These are phyloP conservation scores for Polydrusus cervinus DNA, from an alignment of 2,888 invertebrate species.

Conservation along the genomic window DNA sequence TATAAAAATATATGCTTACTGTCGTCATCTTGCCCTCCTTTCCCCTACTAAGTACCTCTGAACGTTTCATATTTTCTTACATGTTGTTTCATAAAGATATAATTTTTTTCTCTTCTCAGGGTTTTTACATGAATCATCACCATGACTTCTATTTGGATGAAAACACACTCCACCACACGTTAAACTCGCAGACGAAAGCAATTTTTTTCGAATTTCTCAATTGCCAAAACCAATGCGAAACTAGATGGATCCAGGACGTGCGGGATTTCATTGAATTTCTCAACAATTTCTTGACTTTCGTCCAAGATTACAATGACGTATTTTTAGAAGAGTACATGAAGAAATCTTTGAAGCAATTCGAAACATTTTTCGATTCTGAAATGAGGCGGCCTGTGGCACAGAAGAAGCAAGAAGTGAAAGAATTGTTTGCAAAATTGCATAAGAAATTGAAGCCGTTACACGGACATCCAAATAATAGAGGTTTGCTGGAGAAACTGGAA, in stretches of 20 bases:
- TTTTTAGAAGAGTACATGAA: slow-evolving; percentile 33
- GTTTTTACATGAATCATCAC: slow-evolving; percentile 62
- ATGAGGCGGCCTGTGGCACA: slow-evolving; percentile 37
- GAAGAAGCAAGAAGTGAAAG: slow-evolving; percentile 40
- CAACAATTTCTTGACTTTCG: slow-evolving; percentile 42
- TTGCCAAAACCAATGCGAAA: slow-evolving; percentile 63
- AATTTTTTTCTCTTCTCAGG: slow-evolving; percentile 54
- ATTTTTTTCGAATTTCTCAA: slow-evolving; percentile 60
- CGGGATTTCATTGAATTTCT: slow-evolving; percentile 53
- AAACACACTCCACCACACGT: slow-evolving; percentile 57
- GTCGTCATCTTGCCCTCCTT: no score
- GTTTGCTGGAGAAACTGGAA: slow-evolving; percentile 60
- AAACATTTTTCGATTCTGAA: slow-evolving; percentile 27
- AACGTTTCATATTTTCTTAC: no score
- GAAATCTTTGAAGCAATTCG: slow-evolving; percentile 35
- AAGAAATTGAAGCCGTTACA: slow-evolving; percentile 63
- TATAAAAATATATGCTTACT: no score
- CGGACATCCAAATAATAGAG: slow-evolving; percentile 64
- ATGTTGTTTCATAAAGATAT: no score
- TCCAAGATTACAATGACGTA: slow-evolving; percentile 38
- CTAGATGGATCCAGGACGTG: slow-evolving; percentile 61
- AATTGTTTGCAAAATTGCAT: slow-evolving; percentile 54
- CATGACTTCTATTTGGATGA: slow-evolving; percentile 56
- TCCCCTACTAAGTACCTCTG: no score
- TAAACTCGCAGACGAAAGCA: slow-evolving; percentile 61